A percentile compares a stretch with the other conserved stretches of the same genome.
These are phyloP conservation scores for Tiliqua scincoides DNA, from an alignment of 2,113 vertebrate genomes.

Conservation along the genomic window DNA sequence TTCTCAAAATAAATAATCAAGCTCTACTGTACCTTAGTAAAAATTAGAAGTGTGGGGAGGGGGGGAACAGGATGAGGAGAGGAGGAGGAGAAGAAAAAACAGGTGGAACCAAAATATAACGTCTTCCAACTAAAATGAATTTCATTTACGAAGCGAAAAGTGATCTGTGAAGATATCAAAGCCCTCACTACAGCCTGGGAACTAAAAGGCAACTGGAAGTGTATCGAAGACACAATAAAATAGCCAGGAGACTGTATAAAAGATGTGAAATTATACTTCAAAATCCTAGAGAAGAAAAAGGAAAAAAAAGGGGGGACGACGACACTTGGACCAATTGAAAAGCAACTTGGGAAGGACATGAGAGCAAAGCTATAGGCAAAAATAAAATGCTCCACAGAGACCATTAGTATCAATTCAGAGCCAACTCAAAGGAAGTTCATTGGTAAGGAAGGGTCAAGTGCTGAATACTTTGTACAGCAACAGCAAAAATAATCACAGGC, in stretches of 20 bases:
- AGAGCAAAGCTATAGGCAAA: slow-evolving; percentile 15
- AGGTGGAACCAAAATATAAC: neutral
- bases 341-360: neutral
- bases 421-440: neutral
- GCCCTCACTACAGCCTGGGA: slow-evolving; percentile 27
- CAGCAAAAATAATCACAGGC: slow-evolving; percentile 30
- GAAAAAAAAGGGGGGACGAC: neutral
- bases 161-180: slow-evolving; percentile 41
- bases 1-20: slow-evolving; percentile 49
- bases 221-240: slow-evolving; percentile 24
- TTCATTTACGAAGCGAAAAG: slow-evolving; percentile 42
- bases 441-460: neutral
- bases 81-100: neutral
- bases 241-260: neutral
- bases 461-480: neutral
- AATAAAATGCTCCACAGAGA: neutral
- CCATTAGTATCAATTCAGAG: neutral
- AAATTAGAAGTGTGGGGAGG: slow-evolving; percentile 10
- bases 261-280: slow-evolving; percentile 46
- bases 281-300: slow-evolving; percentile 12
- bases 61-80: neutral
- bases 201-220: slow-evolving; percentile 35
- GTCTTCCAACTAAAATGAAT: neutral
- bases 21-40: slow-evolving; percentile 9
- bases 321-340: neutral